A percentile compares a stretch with the other conserved stretches of the same genome.
These are phyloP conservation scores for Xiphophorus maculatus DNA, from an alignment of 2,113 vertebrate species.

Conservation along the genomic window DNA sequence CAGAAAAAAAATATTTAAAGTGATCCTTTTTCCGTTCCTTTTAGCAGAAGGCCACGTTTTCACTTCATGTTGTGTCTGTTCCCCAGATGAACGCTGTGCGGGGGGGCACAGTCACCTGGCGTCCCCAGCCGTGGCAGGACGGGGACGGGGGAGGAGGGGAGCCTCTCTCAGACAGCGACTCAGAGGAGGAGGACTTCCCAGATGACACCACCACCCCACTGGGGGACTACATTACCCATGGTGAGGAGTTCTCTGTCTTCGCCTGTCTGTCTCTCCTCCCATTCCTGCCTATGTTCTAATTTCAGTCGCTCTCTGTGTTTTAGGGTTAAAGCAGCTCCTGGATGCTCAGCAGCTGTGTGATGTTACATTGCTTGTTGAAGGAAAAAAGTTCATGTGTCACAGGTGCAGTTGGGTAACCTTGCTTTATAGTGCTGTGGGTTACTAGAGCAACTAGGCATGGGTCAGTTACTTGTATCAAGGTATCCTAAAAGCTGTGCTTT, in stretches of 20 bases:
- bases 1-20: too few species aligned
- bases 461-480: too few species aligned
- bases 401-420: conserved; percentile 56
- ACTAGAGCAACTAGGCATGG: too few species aligned
- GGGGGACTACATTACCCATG: conserved; percentile 82
- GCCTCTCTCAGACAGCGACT: conserved; percentile 83
- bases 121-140: conserved; percentile 83
- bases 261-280: background rate
- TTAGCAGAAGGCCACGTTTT: background rate
- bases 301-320: background rate
- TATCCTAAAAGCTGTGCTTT: too few species aligned
- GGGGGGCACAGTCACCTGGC: conserved; percentile 78
- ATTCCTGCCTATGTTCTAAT: background rate
- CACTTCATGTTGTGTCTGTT: background rate
- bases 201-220: conserved; percentile 82
- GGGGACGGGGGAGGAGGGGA: conserved; percentile 78
- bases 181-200: conserved; percentile 84
- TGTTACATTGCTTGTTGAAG: conserved; percentile 83
- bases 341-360: conserved; percentile 85
- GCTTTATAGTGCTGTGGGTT: background rate
- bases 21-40: background rate
- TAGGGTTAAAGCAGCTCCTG: conserved; percentile 83
- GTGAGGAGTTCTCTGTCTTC: conserved; percentile 49
- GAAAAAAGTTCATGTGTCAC: conserved; percentile 85
- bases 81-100: conserved; percentile 79